Base-by-base conservation (phyloP, 2,888 invertebrate genomes). In the Drosophila bunnanda region DNA sequence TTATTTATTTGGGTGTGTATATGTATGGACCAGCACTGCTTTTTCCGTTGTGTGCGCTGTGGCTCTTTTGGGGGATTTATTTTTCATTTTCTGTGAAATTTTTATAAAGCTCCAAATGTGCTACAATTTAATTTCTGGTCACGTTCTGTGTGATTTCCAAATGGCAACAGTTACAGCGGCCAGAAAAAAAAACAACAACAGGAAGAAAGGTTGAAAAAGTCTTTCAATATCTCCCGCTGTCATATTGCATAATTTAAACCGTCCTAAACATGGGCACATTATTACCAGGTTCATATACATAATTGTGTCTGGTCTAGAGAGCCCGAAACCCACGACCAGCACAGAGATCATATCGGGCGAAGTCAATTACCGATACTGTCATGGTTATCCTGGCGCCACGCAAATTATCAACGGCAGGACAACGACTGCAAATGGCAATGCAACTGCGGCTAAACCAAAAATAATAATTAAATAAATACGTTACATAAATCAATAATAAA, bases 61-160 rank as follows among this genome's bases (percentile, higher is more conserved):
- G 69, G 78, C 59, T 75, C 55, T 79, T 86, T 78, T 52, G 56
- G 54, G 58, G 85, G 78, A 79, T 85, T 80, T 88, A 73, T 85
- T 72, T 84, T 82, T 79, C 78, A 75, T 85, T 87, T 79, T 79
- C 50, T 77, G 76, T 79, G 65, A 70, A 77, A 82, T 76, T 82
- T 82, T 76, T 75, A 67, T 80, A 74, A 73, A 76, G 71, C 77
- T 79, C 66, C 58, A 74, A 74, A 75, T 78, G 64, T 74, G 62
- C 54, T 65, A 65, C 58, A 68, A 67, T 86, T 86, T 86, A 82
- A 86, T 86, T 88, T 86, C 86, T 88, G 72, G 83, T 88, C 86
- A 86, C 86, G 88, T 88, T 73, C 78, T 77, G 76, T 80, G 76
- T 77, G 79, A 82, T 83, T 86, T 79, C 62, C 76, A 75, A 83